Evolutionary conservation across 37 sponge, comb jelly and placozoan species (phyloP).

Genomic region (Oscarella lobularis): DNA sequence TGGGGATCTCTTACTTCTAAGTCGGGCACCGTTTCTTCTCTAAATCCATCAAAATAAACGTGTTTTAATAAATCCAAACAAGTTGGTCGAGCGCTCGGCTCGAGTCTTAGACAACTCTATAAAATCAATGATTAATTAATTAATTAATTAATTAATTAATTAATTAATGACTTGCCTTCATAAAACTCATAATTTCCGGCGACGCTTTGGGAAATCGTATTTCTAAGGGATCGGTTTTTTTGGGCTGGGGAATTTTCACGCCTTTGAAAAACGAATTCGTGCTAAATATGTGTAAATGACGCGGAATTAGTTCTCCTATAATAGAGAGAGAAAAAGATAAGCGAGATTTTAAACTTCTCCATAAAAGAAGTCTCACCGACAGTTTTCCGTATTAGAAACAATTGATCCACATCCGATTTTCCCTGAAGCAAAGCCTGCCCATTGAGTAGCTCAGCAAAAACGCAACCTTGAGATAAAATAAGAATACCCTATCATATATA

Average conservation of each 20-base stretch:
- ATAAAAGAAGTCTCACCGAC: no score
- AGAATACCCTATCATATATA: no score
- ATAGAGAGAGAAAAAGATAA: not conserved
- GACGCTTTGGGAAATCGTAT: conserved; percentile 38
- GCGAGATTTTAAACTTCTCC: no score
- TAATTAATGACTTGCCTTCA: conserved; percentile 36
- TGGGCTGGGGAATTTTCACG: conserved; percentile 58
- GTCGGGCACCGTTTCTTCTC: conserved; percentile 89
- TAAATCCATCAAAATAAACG: conserved; percentile 74
- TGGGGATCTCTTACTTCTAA: conserved; percentile 46
- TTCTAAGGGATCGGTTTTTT: conserved; percentile 57
- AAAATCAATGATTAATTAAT: conserved; percentile 7
- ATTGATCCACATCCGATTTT: conserved; percentile 90
- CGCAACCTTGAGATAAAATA: conserved; percentile 45
- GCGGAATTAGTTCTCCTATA: conserved; percentile 74
- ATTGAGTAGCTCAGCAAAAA: conserved; percentile 90
- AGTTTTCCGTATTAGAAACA: conserved; percentile 76
- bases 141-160: not conserved
- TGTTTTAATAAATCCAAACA: conserved; percentile 90
- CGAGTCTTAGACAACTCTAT: conserved; percentile 76
- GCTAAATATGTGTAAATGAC: conserved; percentile 79
- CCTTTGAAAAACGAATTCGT: conserved; percentile 77
- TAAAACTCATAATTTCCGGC: conserved; percentile 45
- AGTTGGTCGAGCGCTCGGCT: conserved; percentile 68
- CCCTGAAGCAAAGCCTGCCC: conserved; percentile 91